phyloP scores from a whole-genome alignment of 2,797 vertebrate genomes.

The Coranthus polyacanthus region DNA sequence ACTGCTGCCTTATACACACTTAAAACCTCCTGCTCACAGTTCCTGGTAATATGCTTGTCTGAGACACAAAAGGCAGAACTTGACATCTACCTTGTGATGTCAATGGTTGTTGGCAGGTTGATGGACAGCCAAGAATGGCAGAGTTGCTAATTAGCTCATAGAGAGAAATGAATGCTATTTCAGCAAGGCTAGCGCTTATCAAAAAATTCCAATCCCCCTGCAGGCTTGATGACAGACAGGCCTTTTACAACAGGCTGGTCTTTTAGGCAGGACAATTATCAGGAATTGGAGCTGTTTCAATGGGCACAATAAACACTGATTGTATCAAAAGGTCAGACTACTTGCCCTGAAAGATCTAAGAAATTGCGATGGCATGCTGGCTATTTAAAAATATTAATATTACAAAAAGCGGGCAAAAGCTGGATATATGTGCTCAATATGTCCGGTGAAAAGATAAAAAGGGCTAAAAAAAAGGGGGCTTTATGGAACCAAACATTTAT shows the following conservation, averaged over 20 bases:
- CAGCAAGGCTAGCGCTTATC: constrained; percentile 80
- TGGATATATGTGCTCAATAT: constrained; percentile 48
- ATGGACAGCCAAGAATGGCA: constrained; percentile 89
- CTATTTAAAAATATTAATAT: constrained; percentile 41
- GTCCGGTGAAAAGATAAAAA: constrained; percentile 64
- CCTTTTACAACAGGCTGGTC: constrained; percentile 72
- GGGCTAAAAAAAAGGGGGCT: constrained; percentile 57
- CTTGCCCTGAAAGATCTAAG: constrained; percentile 45
- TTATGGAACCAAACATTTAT: constrained; percentile 70
- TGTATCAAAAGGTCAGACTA: constrained; percentile 41
- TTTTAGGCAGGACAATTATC: constrained; percentile 66
- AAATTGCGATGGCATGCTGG: constrained; percentile 43
- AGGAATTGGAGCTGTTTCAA: constrained; percentile 67
- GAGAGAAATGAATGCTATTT: constrained; percentile 88
- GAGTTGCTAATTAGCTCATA: constrained; percentile 91
- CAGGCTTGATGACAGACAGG: constrained; percentile 65
- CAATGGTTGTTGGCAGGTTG: constrained; percentile 87
- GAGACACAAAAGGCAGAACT: constrained; percentile 86
- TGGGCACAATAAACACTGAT: constrained; percentile 53
- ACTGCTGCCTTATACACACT: constrained; percentile 59
- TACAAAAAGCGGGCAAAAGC: constrained; percentile 40
- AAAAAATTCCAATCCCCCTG: constrained; percentile 81
- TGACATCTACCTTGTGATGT: constrained; percentile 92
- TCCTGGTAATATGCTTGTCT: constrained; percentile 87
- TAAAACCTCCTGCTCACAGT: constrained; percentile 69